Conservation (phyloP, 2,888 invertebrate genomes). For the Malthinus flaveolus region DNA sequence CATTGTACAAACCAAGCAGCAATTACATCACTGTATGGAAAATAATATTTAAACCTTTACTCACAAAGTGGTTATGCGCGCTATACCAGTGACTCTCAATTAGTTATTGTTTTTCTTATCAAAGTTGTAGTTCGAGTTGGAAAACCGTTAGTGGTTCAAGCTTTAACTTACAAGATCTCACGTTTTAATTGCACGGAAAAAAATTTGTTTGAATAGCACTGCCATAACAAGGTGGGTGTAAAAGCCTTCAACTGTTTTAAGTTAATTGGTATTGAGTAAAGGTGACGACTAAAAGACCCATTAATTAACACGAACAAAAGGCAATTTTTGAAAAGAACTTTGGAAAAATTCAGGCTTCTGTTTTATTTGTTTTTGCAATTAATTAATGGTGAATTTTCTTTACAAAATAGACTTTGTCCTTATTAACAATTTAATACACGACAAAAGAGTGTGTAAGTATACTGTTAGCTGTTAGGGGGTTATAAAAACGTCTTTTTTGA, state of each 20-base stretch:
- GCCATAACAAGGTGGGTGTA: constrained; percentile 14
- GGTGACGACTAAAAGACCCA: constrained; percentile 38
- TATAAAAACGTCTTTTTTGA: constrained; percentile 18
- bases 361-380: constrained; percentile 14
- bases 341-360: constrained; percentile 9
- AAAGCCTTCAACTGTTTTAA: constrained; percentile 24
- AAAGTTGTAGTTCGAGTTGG: neutral
- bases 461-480: no score
- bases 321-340: constrained; percentile 34
- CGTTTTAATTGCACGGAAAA: neutral
- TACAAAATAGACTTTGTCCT: no score
- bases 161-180: no score
- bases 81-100: neutral
- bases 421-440: no score
- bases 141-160: neutral
- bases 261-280: constrained; percentile 42
- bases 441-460: no score
- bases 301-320: constrained; percentile 42
- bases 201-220: neutral
- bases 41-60: constrained; percentile 33
- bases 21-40: constrained; percentile 35
- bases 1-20: constrained; percentile 32
- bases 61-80: constrained; percentile 14
- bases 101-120: neutral
- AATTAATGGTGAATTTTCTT: constrained; percentile 13